Evolutionary conservation across 1,140 invertebrate species (phyloP).

Genomic region (Patella vulgata): DNA sequence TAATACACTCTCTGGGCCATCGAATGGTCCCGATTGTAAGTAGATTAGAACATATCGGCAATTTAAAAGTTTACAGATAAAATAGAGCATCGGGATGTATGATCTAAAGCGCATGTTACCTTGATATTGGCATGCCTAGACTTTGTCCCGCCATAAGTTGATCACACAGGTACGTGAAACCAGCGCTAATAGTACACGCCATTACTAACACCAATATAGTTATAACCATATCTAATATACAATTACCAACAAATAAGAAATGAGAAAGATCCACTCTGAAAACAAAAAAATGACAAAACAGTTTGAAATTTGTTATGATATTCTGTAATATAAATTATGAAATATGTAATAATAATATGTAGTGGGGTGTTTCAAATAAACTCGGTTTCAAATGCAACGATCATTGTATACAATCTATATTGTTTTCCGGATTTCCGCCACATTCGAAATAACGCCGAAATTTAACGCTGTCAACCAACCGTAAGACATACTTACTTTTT

Average conservation of each 20-base stretch:
- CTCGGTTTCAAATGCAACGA: background rate
- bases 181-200: slow-evolving; percentile 28
- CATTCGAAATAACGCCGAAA: background rate
- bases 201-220: slow-evolving; percentile 30
- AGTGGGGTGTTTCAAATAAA: background rate
- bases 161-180: slow-evolving; percentile 28
- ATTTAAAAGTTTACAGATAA: no score
- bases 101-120: no score
- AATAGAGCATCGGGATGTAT: no score
- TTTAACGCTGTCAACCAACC: background rate
- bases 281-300: background rate
- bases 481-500: slow-evolving; percentile 25
- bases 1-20: no score
- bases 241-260: slow-evolving; percentile 25
- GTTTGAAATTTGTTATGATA: background rate
- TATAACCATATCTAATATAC: slow-evolving; percentile 21
- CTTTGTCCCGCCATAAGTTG: slow-evolving; percentile 2
- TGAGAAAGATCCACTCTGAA: slow-evolving; percentile 32
- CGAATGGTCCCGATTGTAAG: no score
- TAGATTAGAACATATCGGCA: no score
- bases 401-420: background rate
- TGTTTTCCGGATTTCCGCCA: background rate
- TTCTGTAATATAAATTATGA: background rate
- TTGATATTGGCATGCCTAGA: background rate
- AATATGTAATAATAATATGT: background rate